These are phyloP conservation scores for Urosaurus nigricauda DNA, from an alignment of 2,797 vertebrate species.

Conservation along the genomic window DNA sequence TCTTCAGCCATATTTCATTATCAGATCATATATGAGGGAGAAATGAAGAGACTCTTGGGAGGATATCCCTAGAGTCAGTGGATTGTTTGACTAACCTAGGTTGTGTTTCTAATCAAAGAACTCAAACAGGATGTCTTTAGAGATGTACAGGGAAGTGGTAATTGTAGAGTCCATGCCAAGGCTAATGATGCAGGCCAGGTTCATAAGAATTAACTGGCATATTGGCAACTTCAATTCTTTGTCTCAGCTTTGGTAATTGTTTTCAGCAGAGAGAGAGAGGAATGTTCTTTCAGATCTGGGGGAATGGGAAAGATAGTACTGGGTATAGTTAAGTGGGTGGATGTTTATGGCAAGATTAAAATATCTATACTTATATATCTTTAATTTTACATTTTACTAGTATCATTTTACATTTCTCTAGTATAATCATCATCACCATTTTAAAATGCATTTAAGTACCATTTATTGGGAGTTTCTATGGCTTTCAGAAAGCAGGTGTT, in stretches of 20 bases:
- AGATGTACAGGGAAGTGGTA: conserved; percentile 20
- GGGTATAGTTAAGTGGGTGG: neutral
- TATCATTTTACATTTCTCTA: too few species aligned
- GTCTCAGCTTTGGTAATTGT: neutral
- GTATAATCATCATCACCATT: neutral
- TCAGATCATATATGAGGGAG: neutral
- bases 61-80: neutral
- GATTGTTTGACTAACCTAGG: neutral
- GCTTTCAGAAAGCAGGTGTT: neutral
- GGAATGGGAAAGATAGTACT: neutral
- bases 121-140: neutral
- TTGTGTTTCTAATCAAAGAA: conserved; percentile 18
- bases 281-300: neutral
- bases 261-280: neutral
- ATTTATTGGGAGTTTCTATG: neutral
- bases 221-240: neutral
- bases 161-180: conserved; percentile 22
- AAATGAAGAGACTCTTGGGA: neutral
- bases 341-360: neutral
- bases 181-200: neutral
- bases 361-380: neutral
- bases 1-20: neutral
- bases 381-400: neutral
- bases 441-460: neutral
- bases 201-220: conserved; percentile 17